Base-by-base conservation (phyloP, 2,113 vertebrate genomes). In the Planiliza haematocheilus region DNA sequence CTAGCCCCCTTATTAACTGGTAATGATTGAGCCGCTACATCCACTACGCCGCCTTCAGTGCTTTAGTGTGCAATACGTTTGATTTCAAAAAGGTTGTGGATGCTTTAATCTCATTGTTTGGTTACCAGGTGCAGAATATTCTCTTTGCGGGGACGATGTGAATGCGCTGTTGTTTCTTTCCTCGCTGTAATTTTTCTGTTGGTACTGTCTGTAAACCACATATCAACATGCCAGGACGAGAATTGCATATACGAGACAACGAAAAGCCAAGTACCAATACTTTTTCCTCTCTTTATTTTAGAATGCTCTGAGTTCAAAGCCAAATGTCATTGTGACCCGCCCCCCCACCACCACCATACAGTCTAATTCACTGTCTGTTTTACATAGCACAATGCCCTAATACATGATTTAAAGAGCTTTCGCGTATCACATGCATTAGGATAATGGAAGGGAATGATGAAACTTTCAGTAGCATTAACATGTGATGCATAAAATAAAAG, bases 1-100 rank as follows among this genome's bases (percentile, higher is more conserved):
- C 81, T 76, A 71, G 74, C 61, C 88, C 85, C 91, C 93, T 96
- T 96, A 97, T 98, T 97, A 97, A 94, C 94, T 94, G 94, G 94
- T 97, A 96, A 97, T 96, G 95, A 97, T 95, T 94, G 94, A 96
- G 95, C 94, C 92, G 94, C 94, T 85, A 87, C 81, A 95, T 94
- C 94, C 86, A 85, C 93, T 94, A 93, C 94, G 91, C 93, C 91
- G 93, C 92, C 91, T 91, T 94, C 91, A 84, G 37, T 81, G 62
- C 70, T 73, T 81, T 42, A 60, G 37, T 52, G 62, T 63, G 58
- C 79, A 59, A 38, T 70, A 38, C 65, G 73, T 82, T 83, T 82
- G 70, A 86, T 85, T 85, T 82, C 37, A 83, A 41, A 81, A 81
- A 65, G 37, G 60, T 53, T 72, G 51, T 11, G n/a, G 43, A 55